These are phyloP conservation scores for Poeciliopsis presidionis DNA, from an alignment of 2,797 vertebrate species.

Conservation along the genomic window DNA sequence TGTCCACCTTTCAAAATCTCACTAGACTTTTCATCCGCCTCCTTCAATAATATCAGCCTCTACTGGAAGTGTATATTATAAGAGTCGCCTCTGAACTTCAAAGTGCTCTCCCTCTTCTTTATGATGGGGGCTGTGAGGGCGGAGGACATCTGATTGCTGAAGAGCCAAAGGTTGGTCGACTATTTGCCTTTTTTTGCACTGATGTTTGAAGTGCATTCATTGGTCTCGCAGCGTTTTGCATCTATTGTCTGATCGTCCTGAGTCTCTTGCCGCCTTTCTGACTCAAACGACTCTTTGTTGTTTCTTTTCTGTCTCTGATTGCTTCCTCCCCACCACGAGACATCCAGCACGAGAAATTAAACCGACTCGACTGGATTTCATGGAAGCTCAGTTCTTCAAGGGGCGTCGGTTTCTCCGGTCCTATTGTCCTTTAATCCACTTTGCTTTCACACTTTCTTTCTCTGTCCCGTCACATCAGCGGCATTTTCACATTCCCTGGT, in stretches of 20 bases:
- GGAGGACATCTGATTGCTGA: constrained; percentile 25
- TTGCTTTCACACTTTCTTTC: constrained; percentile 46
- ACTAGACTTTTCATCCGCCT: constrained; percentile 54
- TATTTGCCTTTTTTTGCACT: constrained; percentile 27
- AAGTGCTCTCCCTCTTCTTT: constrained; percentile 22
- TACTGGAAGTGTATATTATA: constrained; percentile 39
- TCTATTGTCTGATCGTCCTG: constrained; percentile 47
- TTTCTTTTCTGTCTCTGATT: constrained; percentile 27
- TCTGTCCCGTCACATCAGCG: constrained; percentile 38
- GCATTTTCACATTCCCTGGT: constrained; percentile 54
- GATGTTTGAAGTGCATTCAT: constrained; percentile 57
- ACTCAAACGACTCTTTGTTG: constrained; percentile 9
- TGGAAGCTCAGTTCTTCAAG: constrained; percentile 35
- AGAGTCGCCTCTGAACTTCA: constrained; percentile 58
- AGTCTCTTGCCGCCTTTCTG: constrained; percentile 29
- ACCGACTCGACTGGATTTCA: constrained; percentile 44
- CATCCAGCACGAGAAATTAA: constrained; percentile 33
- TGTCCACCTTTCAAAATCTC: constrained; percentile 68
- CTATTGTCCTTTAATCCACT: constrained; percentile 28
- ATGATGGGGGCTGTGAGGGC: background rate
- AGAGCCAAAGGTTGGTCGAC: constrained; percentile 33
- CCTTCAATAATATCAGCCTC: constrained; percentile 55
- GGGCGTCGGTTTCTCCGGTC: constrained; percentile 24
- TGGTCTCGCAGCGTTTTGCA: constrained; percentile 55
- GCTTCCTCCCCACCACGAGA: constrained; percentile 31